Percentiles rank a stretch among this genome's conserved stretches.
Conservation (phyloP, 2,888 invertebrate species). For the Geophilus truncorum region DNA sequence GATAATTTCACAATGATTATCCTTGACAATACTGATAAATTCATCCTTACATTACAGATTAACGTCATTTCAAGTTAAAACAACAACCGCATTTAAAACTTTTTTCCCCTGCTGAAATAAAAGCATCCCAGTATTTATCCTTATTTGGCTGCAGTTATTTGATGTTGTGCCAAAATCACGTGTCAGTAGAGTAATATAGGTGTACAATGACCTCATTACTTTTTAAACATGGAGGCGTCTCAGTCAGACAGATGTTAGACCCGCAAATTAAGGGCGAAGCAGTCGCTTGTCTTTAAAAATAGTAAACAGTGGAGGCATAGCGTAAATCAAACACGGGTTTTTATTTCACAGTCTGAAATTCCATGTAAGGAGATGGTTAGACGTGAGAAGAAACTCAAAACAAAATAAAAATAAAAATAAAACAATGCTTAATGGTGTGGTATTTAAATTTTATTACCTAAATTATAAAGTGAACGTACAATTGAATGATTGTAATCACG, state of each 20-base stretch:
- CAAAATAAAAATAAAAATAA: not conserved
- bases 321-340: not conserved
- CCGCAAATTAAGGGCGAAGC: not conserved
- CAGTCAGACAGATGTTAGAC: not conserved
- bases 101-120: not conserved
- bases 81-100: not conserved
- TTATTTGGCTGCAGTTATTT: not conserved
- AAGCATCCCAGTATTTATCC: no score
- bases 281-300: not conserved
- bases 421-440: no score
- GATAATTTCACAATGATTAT: no score
- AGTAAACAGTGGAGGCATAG: not conserved
- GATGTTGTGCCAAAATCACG: not conserved
- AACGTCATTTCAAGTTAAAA: no score
- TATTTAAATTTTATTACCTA: no score
- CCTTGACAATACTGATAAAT: no score
- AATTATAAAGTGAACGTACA: no score
- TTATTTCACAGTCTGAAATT: not conserved
- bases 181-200: not conserved
- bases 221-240: not conserved
- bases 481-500: no score
- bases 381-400: not conserved
- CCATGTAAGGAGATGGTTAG: not conserved
- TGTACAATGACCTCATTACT: not conserved
- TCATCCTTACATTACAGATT: no score